A percentile compares a stretch with the other conserved stretches of the same genome.
These are phyloP conservation scores for Pemphredon lugubris DNA, from an alignment of 2,888 invertebrate genomes.

Conservation along the genomic window DNA sequence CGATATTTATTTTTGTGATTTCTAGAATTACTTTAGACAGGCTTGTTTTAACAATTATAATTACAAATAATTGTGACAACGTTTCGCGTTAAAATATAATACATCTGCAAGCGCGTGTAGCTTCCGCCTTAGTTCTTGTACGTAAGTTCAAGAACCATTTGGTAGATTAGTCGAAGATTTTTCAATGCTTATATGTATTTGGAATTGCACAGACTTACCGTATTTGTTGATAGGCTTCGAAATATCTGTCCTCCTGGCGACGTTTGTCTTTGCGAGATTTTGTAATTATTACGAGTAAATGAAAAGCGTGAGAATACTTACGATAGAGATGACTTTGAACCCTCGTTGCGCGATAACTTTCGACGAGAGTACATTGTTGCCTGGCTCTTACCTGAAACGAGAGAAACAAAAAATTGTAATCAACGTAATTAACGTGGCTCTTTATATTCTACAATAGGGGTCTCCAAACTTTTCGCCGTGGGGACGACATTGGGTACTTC, in stretches of 20 bases:
- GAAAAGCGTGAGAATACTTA: conserved; percentile 23
- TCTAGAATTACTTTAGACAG: too few relatives aligned
- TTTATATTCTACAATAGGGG: too few relatives aligned
- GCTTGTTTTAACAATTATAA: too few relatives aligned
- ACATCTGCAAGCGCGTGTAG: not conserved
- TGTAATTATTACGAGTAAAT: not conserved
- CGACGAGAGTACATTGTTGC: not conserved
- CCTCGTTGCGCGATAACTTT: not conserved
- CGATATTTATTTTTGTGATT: too few relatives aligned
- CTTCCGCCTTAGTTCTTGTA: not conserved
- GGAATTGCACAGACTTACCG: too few relatives aligned
- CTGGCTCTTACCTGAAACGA: conserved; percentile 34
- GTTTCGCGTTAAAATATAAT: not conserved
- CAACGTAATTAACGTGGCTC: not conserved
- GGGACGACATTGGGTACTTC: too few relatives aligned
- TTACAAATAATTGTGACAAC: not conserved
- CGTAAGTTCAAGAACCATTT: too few relatives aligned
- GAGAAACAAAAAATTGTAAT: not conserved
- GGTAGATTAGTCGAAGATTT: too few relatives aligned
- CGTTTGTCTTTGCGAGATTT: not conserved
- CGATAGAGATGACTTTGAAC: not conserved
- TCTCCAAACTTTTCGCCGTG: too few relatives aligned
- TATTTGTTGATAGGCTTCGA: too few relatives aligned
- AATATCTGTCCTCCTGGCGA: too few relatives aligned
- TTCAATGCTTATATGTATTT: too few relatives aligned